Percentiles rank a stretch among this genome's conserved stretches.
Conservation (phyloP, 2,113 vertebrate genomes). For the Notothenia rossii region DNA sequence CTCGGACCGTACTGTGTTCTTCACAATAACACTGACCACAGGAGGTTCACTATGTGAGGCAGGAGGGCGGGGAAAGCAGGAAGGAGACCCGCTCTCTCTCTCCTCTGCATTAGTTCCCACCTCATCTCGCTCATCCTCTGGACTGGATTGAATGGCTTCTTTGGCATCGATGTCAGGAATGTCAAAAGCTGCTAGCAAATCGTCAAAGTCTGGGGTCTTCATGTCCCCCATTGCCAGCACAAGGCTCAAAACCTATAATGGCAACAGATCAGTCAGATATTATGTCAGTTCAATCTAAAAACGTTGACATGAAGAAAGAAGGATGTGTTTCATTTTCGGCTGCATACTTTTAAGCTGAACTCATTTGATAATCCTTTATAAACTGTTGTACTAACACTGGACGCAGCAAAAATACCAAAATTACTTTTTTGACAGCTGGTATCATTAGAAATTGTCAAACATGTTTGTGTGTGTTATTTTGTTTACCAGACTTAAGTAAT, state of each 20-base stretch:
- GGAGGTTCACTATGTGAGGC: conserved; percentile 82
- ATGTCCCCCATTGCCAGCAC: conserved; percentile 93
- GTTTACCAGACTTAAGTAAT: background rate
- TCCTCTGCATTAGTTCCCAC: conserved; percentile 68
- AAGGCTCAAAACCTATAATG: conserved; percentile 70
- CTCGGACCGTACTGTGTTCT: conserved; percentile 91
- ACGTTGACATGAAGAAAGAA: background rate
- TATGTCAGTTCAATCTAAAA: background rate
- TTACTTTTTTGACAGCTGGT: conserved; percentile 11
- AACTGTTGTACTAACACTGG: too few species aligned
- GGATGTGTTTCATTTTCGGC: too few species aligned
- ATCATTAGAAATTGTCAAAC: background rate
- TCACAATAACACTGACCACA: conserved; percentile 95
- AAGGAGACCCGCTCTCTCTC: conserved; percentile 62
- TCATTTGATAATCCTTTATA: too few species aligned
- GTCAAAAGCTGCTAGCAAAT: conserved; percentile 96
- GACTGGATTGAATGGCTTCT: conserved; percentile 92
- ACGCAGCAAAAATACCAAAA: too few species aligned
- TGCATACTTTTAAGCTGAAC: too few species aligned
- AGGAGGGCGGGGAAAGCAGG: conserved; percentile 69
- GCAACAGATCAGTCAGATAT: background rate
- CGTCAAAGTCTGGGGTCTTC: conserved; percentile 99
- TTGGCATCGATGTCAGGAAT: conserved; percentile 98
- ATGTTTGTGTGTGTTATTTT: background rate
- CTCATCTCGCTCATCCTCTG: conserved; percentile 82